Base-by-base conservation (phyloP, 2,113 vertebrate genomes). In the Salminus brasiliensis region DNA sequence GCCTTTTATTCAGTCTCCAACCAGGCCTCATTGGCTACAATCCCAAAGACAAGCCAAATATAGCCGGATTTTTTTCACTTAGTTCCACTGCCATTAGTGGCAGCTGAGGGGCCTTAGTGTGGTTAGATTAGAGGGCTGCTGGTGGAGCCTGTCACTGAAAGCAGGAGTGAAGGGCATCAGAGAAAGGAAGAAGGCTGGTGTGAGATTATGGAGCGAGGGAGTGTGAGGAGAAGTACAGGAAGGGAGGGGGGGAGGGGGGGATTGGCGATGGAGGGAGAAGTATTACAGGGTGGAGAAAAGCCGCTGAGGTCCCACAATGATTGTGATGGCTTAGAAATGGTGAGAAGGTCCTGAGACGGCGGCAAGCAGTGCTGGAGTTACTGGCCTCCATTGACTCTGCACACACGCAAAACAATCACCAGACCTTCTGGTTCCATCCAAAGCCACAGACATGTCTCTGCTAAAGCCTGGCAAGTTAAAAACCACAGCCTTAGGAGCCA, bases 221-320 rank as follows among this genome's bases (percentile, higher is more conserved):
- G 30, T 30, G 16, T 29, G 27, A 60, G 57, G 12, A 27, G 12
- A 52, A 52, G 21, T n/a, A n/a, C 18, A 52, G 55, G 25, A 30
- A 29, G 29, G 34, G 18, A 18, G 27, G 13, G 10, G 10, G 32
- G 32, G 16, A 16, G 59, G 41, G 36, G 12, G 36, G 43, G 41
- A 39, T 29, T 47, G 60, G 57, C 41, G 55, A 62, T 27, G 45
- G 76, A 10, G 41, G 49, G 76, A 10, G 15, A 23, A 4, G 5
- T 45, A 78, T 69, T 70, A 69, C 53, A 70, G 66, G 68, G 39
- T 70, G 29, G 53, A 70, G 53, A 78, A 78, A 78, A 69, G 36
- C 75, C 65, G 60, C 53, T 3, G 23, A 67, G 52, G 49, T 23
- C 53, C 45, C 60, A 67, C 55, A 27, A 70, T 34, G 29, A 78